Conservation (phyloP, 2,888 invertebrate species). For the Pyralis farinalis region DNA sequence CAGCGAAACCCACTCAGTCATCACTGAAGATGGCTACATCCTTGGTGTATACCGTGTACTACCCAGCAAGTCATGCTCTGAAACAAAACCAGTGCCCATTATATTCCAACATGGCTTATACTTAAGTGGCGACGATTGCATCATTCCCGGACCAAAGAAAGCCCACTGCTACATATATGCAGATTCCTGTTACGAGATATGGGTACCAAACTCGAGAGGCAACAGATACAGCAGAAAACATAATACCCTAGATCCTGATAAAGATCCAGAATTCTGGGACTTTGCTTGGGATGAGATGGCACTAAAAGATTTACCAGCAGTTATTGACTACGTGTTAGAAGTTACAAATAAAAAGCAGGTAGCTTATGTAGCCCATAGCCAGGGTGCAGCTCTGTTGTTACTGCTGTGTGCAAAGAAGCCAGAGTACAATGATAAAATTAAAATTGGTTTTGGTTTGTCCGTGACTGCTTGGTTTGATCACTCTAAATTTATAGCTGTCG, state of each 20-base stretch:
- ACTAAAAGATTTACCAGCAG: conserved; percentile 4
- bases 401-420: conserved; percentile 7
- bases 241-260: conserved; percentile 9
- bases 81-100: conserved; percentile 9
- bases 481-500: conserved; percentile 4
- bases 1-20: conserved; percentile 27
- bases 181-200: conserved; percentile 26
- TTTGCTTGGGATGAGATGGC: conserved; percentile 10
- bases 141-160: conserved; percentile 26
- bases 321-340: conserved; percentile 9
- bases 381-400: conserved; percentile 2
- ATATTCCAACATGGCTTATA: conserved; percentile 30
- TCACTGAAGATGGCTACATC: conserved; percentile 34
- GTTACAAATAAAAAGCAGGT: conserved; percentile 6
- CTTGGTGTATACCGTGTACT: conserved; percentile 28
- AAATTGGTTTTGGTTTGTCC: conserved; percentile 11
- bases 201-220: conserved; percentile 24
- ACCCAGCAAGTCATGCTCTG: background rate
- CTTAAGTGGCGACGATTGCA: conserved; percentile 29
- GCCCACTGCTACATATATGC: conserved; percentile 33
- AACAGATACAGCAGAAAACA: conserved; percentile 10
- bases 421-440: conserved; percentile 12
- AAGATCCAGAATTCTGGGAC: conserved; percentile 8
- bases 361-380: conserved; percentile 1
- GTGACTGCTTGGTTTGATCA: conserved; percentile 9